Conservation (phyloP, 2,888 invertebrate genomes). For the Trichacis sp. region DNA sequence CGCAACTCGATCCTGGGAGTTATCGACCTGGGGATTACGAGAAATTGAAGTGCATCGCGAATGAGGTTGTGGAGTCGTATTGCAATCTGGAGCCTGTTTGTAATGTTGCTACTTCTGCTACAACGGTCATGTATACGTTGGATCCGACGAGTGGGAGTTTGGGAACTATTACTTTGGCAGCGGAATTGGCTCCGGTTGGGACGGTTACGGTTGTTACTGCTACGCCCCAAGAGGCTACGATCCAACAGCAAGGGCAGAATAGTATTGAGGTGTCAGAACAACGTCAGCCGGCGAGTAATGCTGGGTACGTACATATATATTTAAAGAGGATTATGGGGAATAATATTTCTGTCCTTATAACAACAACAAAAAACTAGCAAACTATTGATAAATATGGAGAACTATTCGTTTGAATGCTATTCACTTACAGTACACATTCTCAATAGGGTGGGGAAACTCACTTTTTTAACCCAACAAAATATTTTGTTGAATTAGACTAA, state of each 20-base stretch:
- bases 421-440: too few species aligned
- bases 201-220: slow-evolving; percentile 66
- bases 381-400: too few species aligned
- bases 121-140: slow-evolving; percentile 67
- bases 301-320: slow-evolving; percentile 45
- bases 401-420: too few species aligned
- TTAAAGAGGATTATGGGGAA: slow-evolving; percentile 55
- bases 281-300: slow-evolving; percentile 52
- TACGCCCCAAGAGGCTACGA: slow-evolving; percentile 55
- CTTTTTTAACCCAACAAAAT: too few species aligned
- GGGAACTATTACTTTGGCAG: slow-evolving; percentile 65
- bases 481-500: too few species aligned
- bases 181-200: slow-evolving; percentile 63
- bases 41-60: slow-evolving; percentile 85
- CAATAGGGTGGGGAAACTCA: too few species aligned
- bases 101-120: slow-evolving; percentile 58
- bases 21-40: slow-evolving; percentile 82
- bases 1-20: slow-evolving; percentile 76
- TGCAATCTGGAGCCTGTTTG: slow-evolving; percentile 76
- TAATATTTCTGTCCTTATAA: too few species aligned
- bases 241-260: slow-evolving; percentile 69
- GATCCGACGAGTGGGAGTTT: slow-evolving; percentile 65
- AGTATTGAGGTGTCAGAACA: slow-evolving; percentile 69
- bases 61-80: slow-evolving; percentile 83
- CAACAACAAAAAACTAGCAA: too few species aligned